Base-by-base conservation (phyloP, 1,140 invertebrate species). In the Musca domestica region DNA sequence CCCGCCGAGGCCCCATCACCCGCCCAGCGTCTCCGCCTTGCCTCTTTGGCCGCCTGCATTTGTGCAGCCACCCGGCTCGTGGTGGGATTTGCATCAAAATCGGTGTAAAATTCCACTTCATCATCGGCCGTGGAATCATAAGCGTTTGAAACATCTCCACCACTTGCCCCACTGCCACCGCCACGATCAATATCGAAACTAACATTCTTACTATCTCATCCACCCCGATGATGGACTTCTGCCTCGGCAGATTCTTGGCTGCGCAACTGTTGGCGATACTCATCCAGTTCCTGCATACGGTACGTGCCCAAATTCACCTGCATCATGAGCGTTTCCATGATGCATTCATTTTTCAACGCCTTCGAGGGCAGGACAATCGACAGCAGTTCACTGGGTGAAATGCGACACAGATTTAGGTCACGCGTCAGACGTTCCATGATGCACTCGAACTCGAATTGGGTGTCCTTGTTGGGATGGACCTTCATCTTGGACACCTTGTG, bases 261-360 rank as follows among this genome's bases (percentile, higher is more conserved):
- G 78, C 94, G 89, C 75, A 95, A 84, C 74, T 90, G 88, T 80
- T 91, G 90, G 72, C 94, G 91, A 80, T 93, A 96, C 68, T 92
- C 93, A 83, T 95, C 91, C 70, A 96, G 82, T 76, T 95, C 93
- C 76, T 95, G 92, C 75, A 96, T 94, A 34, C 94, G 86, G 83
- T 95, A 96, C 85, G 95, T 95, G 23, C 95, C 95, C 1, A 93
- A 90, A 80, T 95, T 95, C 34, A 94, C 94, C 84, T 97, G 95
- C 77, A 91, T 92, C 91, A 95, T 94, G 23, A 97, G 84, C 0
- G 95, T 97, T 82, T 95, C 94, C 69, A 97, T 85, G 69, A 97
- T 96, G 30, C 91, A 86, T 78, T 96, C 94, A 81, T 97, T 95
- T 76, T 92, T 95, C 71, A 96, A 95, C 15, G 94, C 93, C 82